Base-by-base conservation (phyloP, 2,113 vertebrate genomes). In the Chloropsis hardwickii region DNA sequence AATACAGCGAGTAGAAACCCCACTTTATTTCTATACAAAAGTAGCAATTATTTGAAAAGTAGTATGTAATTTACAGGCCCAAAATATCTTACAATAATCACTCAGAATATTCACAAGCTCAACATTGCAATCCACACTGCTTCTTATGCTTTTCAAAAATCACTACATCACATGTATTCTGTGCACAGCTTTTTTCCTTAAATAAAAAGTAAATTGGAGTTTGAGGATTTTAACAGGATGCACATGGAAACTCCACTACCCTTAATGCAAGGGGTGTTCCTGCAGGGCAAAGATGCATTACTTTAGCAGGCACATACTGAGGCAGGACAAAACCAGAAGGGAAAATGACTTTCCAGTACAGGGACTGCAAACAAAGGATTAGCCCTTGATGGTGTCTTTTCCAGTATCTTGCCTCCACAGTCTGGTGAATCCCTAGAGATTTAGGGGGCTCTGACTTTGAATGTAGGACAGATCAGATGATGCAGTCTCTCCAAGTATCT, bases 401-500 rank as follows among this genome's bases (percentile, higher is more conserved):
- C 61, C 28, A 45, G 28, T 25, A 85, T 40, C 72, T 83, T 25
- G 27, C 14, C 24, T 67, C 51, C 31, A 48, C 21, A 56, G 24
- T 42, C 74, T 42, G 22, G 24, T 53, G 58, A 69, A 25, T n/a
- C 44, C 45, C 51, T 17, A 51, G 11, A 88, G 56, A 93, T 71
- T 50, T 6, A 80, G 17, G 72, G 14, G 16, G 13, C 12, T 56
- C 37, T n/a, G 35, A 61, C 45, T 62, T 22, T 60, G 28, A 53
- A 14, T 40, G 51, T 8, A 27, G 35, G n/a, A 65, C 54, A 51
- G 13, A 77, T 35, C 10, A 89, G 53, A 47, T 33, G 12, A 81
- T 31, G 31, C 23, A 56, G 19, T 14, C 23, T 56, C 56, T 70
- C 0, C 0, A 15, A 28, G 2, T 9, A n/a, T 12, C 10, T 44